phyloP scores from a whole-genome alignment of 53 echinoderm and acorn worm species.

The Hippasteria phrygiana region DNA sequence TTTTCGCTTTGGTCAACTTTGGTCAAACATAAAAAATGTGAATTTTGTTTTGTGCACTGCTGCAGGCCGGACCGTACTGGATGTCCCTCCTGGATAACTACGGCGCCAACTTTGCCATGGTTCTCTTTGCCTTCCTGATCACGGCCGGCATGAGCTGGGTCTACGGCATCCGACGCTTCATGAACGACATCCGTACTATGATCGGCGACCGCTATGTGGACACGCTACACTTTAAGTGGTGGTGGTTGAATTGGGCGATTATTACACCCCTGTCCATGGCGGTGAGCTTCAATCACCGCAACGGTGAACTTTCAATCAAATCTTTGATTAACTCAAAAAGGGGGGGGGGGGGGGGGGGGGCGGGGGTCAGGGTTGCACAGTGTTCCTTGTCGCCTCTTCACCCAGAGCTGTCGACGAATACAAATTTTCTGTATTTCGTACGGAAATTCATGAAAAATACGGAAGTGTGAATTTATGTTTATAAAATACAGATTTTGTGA shows the following conservation, averaged over 20 bases:
- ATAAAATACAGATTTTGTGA: no score
- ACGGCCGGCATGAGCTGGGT: constrained; percentile 75
- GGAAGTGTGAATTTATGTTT: no score
- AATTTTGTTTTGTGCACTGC: neutral
- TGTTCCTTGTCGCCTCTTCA: no score
- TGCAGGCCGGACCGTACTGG: constrained; percentile 92
- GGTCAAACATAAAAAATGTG: no score
- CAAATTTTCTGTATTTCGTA: no score
- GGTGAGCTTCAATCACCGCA: constrained; percentile 54
- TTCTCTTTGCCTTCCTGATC: constrained; percentile 71
- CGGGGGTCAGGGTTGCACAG: no score
- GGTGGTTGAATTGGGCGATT: constrained; percentile 79
- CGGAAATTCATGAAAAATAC: no score
- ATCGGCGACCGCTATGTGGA: constrained; percentile 78
- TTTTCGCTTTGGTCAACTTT: no score
- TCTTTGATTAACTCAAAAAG: no score
- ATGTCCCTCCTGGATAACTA: constrained; percentile 85
- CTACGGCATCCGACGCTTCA: constrained; percentile 80
- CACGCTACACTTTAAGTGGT: constrained; percentile 77
- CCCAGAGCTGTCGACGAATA: no score
- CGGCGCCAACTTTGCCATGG: constrained; percentile 82
- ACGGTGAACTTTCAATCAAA: neutral
- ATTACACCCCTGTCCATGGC: constrained; percentile 76
- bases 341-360: no score
- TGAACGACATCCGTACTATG: constrained; percentile 88